Evolutionary conservation across 1,140 invertebrate genomes (phyloP), one percentile per base, ranked within the genome.

Genomic region (Monomorium pharaonis): DNA sequence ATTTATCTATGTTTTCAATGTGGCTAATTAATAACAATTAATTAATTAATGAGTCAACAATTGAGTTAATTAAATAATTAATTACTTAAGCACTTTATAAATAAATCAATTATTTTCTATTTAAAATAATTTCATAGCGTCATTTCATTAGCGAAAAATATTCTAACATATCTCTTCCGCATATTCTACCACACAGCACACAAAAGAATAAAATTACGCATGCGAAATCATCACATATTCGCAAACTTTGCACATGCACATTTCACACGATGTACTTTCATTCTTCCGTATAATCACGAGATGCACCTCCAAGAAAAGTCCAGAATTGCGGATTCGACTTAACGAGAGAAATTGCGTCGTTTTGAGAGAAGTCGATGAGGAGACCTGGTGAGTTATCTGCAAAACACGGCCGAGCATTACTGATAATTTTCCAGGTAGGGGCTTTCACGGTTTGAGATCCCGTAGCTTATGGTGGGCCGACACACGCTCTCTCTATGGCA

Each of bases 401-500:
- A 44, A 76, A 87, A 85, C 37, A 37, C 24, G 88, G 60, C 84
- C 78, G 83, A 84, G 86, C 80, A 86, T 90, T 83, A 85, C 78
- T 60, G 72, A 89, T 89, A 78, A 90, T 90, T 90, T 94, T 94
- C 90, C 92, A 94, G 94, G 92, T 87, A 93, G 86, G 88, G 92
- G 91, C 86, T 93, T 93, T 92, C 92, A 92, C 76, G 92, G 91
- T 86, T 91, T 94, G 90, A 92, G 93, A 88, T 94, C 92, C 86
- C 92, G 92, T 92, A 94, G 94, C 77, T 93, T 94, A 90, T 94
- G 93, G 93, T 94, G 93, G 94, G 86, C 91, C 89, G 77, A 92
- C 85, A 92, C 86, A 80, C 90, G 90, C 85, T 91, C 91, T 89
- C 89, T 93, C 84, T 94, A 92, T 87, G 92, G 92, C 84, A 91